These are phyloP conservation scores for Neodontobutis hainanensis DNA, from an alignment of 2,113 vertebrate species.

Conservation along the genomic window DNA sequence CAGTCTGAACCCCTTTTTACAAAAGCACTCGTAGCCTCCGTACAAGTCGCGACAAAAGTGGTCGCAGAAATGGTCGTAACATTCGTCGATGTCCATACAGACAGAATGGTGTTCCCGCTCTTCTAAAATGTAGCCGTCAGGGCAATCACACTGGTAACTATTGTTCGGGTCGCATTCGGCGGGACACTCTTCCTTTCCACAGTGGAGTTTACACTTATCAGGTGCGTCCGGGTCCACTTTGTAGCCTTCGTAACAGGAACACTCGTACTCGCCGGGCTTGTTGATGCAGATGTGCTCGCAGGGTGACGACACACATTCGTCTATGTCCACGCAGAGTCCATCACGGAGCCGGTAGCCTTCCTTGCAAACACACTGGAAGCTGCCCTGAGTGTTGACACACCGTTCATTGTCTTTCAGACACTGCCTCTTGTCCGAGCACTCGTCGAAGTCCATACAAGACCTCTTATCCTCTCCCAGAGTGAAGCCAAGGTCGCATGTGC, in stretches of 20 bases:
- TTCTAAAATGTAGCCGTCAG: slow-evolving; percentile 53
- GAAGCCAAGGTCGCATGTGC: slow-evolving; percentile 58
- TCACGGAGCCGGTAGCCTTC: slow-evolving; percentile 35
- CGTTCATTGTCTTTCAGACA: slow-evolving; percentile 51
- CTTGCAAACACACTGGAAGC: slow-evolving; percentile 65
- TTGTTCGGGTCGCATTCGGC: slow-evolving; percentile 73
- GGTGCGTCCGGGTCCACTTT: neutral
- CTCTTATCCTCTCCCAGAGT: slow-evolving; percentile 47
- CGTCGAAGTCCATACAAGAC: slow-evolving; percentile 59
- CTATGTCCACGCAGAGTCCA: slow-evolving; percentile 56
- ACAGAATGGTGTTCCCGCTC: accelerated
- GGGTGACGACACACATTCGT: slow-evolving; percentile 67
- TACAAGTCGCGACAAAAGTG: slow-evolving; percentile 55
- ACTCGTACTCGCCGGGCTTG: slow-evolving; percentile 54
- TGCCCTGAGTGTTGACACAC: slow-evolving; percentile 54
- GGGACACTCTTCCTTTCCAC: slow-evolving; percentile 48
- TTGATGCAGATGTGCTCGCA: slow-evolving; percentile 73
- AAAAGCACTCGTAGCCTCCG: slow-evolving; percentile 68
- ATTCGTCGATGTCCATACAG: slow-evolving; percentile 75
- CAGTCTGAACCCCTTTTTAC: slow-evolving; percentile 45
- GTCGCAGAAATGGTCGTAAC: slow-evolving; percentile 4
- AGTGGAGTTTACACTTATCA: slow-evolving; percentile 54
- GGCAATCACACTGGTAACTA: slow-evolving; percentile 61
- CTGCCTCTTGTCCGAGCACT: slow-evolving; percentile 55
- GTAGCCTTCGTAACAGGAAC: slow-evolving; percentile 58